Evolutionary conservation across 2,113 vertebrate genomes (phyloP).

Genomic region (Carassius gibelio): DNA sequence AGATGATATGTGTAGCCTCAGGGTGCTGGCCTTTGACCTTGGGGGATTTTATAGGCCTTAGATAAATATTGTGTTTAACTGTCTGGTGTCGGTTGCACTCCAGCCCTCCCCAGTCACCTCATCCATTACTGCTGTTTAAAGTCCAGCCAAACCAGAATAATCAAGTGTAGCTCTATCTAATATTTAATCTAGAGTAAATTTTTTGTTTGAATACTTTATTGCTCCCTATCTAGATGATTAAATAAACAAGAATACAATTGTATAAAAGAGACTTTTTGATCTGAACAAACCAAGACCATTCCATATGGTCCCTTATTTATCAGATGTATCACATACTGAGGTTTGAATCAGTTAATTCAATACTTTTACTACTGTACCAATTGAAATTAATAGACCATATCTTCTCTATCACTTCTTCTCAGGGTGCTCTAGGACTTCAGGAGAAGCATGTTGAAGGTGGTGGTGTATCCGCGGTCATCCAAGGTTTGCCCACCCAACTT

Average conservation of each 20-base stretch:
- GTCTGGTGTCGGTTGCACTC: constrained; percentile 69
- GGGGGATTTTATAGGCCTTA: constrained; percentile 74
- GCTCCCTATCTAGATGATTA: neutral
- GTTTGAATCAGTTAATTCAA: neutral
- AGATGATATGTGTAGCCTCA: constrained; percentile 56
- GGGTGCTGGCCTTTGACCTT: constrained; percentile 70
- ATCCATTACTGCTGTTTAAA: constrained; percentile 75
- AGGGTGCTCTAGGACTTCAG: constrained; percentile 87
- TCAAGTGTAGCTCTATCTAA: constrained; percentile 70
- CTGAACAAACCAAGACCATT: neutral
- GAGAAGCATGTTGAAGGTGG: constrained; percentile 84
- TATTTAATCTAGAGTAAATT: constrained; percentile 66
- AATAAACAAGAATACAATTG: neutral
- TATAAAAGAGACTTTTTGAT: neutral
- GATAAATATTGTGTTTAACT: constrained; percentile 76
- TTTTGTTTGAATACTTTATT: constrained; percentile 62
- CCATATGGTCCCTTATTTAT: neutral
- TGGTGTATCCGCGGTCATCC: constrained; percentile 74
- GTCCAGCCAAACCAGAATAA: constrained; percentile 63
- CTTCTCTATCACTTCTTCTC: constrained; percentile 40
- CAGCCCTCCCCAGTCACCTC: constrained; percentile 73
- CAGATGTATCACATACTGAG: neutral
- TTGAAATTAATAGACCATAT: neutral
- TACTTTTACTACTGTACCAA: neutral
- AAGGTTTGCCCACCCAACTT: constrained; percentile 83